These are phyloP conservation scores for Mormyrus lacerda DNA, from an alignment of 2,113 vertebrate species.

Conservation along the genomic window DNA sequence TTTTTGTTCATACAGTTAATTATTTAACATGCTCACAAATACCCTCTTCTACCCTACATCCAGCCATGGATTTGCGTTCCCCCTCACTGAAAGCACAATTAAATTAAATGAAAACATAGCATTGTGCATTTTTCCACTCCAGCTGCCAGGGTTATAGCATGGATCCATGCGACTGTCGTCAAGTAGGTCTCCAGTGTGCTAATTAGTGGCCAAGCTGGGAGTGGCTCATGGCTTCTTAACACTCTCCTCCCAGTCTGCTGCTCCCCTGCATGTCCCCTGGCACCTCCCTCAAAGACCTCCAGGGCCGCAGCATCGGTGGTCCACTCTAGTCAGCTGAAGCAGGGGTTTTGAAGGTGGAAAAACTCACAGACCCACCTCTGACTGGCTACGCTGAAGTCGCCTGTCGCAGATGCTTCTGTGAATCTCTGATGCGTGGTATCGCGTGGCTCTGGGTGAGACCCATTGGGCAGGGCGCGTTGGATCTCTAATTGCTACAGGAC, in stretches of 20 bases:
- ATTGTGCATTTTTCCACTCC: background rate
- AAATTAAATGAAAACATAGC: constrained; percentile 2
- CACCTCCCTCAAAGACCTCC: background rate
- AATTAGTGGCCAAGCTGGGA: background rate
- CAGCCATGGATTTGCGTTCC: background rate
- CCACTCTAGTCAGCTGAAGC: background rate
- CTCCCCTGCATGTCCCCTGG: background rate
- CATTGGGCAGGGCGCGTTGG: background rate
- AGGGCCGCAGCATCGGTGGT: background rate
- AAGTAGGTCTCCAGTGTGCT: background rate
- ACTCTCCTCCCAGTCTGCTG: background rate
- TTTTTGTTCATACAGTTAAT: background rate
- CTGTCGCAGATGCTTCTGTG: background rate
- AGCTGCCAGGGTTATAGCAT: background rate
- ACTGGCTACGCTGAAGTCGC: background rate
- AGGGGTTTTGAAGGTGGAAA: background rate
- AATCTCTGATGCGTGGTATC: background rate
- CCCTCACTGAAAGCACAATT: constrained; percentile 5
- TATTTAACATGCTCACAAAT: background rate
- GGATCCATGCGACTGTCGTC: background rate
- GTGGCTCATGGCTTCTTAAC: background rate
- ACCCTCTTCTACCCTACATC: background rate
- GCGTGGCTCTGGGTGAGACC: background rate
- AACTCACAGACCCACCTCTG: background rate
- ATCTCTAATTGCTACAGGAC: too few species aligned